A percentile compares a stretch with the other conserved stretches of the same genome.
Evolutionary conservation across 2,888 invertebrate species (phyloP).

Genomic region (Netelia fuscicornis): DNA sequence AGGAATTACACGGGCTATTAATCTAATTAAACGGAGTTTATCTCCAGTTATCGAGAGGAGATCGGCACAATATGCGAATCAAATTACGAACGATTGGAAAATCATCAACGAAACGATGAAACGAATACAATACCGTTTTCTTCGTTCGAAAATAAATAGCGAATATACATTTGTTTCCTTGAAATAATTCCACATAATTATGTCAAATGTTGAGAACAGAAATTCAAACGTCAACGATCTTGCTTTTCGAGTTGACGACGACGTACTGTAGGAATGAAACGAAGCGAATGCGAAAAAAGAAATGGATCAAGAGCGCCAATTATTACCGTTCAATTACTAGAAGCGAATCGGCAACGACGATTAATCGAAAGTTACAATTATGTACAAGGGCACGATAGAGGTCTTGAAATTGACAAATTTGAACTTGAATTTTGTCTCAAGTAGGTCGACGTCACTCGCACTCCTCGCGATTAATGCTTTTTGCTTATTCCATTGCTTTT

Average conservation of each 20-base stretch:
- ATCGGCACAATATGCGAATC: not conserved
- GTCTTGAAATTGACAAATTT: not conserved
- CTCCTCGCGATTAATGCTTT: slow-evolving; percentile 1
- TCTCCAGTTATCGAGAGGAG: slow-evolving; percentile 11
- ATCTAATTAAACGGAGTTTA: slow-evolving; percentile 42
- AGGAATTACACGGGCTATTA: slow-evolving; percentile 24
- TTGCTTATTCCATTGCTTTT: not conserved
- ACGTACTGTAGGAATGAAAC: slow-evolving; percentile 10
- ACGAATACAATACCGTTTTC: not conserved
- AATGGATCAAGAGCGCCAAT: not conserved
- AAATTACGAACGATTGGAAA: not conserved
- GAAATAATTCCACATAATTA: not conserved
- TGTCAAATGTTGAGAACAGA: not conserved
- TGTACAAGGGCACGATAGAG: not conserved
- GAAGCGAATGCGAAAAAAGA: slow-evolving; percentile 11
- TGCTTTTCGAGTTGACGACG: slow-evolving; percentile 8
- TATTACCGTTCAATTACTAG: not conserved
- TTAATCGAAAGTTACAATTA: not conserved
- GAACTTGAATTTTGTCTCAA: slow-evolving; percentile 10
- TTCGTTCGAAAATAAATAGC: not conserved
- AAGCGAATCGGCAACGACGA: not conserved
- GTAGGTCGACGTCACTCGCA: slow-evolving; percentile 22
- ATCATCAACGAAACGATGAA: not conserved
- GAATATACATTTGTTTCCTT: too few species aligned
- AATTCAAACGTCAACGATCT: not conserved